phyloP scores from a whole-genome alignment of 2,113 vertebrate genomes.

The Ibidorhyncha struthersii region DNA sequence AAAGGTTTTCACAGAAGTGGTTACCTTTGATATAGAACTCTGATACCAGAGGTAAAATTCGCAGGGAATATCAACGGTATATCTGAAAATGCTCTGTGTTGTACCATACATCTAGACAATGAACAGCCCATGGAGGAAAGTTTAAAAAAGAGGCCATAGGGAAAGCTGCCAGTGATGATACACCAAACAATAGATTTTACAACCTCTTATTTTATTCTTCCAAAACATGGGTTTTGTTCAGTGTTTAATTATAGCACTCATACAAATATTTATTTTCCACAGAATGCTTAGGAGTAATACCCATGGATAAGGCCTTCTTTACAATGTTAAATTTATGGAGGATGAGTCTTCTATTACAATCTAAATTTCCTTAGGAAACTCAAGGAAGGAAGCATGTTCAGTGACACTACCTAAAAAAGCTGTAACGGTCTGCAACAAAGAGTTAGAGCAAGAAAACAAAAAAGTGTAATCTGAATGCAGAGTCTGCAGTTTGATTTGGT shows the following conservation, averaged over 20 bases:
- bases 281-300: background rate
- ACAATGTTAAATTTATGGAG: background rate
- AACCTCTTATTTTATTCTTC: background rate
- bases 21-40: background rate
- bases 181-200: background rate
- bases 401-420: background rate
- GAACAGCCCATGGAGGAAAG: background rate
- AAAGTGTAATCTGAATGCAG: background rate
- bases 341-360: background rate
- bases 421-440: background rate
- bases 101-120: background rate
- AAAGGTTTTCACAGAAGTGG: background rate
- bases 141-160: background rate
- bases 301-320: background rate
- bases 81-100: background rate
- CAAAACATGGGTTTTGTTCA: background rate
- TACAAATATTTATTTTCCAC: background rate
- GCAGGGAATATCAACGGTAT: background rate
- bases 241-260: background rate
- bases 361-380: background rate
- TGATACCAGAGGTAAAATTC: background rate
- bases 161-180: background rate
- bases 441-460: background rate
- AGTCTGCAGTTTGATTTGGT: background rate
- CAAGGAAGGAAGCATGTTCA: background rate